These are phyloP conservation scores for Lasioglossum zephyrum DNA, from an alignment of 2,888 invertebrate genomes.

Conservation along the genomic window DNA sequence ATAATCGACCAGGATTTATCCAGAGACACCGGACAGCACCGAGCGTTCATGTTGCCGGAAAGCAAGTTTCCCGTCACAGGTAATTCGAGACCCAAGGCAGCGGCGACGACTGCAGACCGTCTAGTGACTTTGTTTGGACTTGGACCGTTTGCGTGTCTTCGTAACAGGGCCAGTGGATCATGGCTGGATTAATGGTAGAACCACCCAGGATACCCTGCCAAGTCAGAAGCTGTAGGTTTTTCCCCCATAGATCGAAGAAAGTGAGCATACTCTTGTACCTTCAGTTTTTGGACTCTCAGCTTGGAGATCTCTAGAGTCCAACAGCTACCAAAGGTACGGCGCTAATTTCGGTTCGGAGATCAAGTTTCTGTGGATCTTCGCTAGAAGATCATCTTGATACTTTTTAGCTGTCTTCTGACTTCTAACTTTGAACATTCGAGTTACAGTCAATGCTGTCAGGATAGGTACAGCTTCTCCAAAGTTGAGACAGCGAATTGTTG, in stretches of 20 bases:
- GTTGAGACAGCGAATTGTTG: neutral
- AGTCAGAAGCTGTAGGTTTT: neutral
- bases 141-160: slow-evolving; percentile 7
- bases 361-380: neutral
- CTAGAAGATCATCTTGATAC: neutral
- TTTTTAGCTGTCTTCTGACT: neutral
- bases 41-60: slow-evolving; percentile 83
- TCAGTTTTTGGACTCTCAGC: neutral
- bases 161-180: slow-evolving; percentile 65
- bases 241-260: neutral
- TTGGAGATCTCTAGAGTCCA: neutral
- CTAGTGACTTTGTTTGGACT: slow-evolving; percentile 12
- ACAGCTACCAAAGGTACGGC: neutral
- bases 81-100: slow-evolving; percentile 62
- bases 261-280: neutral
- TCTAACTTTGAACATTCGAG: neutral
- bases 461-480: neutral
- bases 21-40: slow-evolving; percentile 31
- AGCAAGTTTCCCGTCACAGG: slow-evolving; percentile 84
- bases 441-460: neutral
- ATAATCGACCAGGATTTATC: slow-evolving; percentile 27
- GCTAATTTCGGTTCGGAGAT: neutral
- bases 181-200: slow-evolving; percentile 25
- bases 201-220: neutral
- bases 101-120: neutral